Conservation (phyloP, 1,140 invertebrate genomes). For the Zaprionus africanus region DNA sequence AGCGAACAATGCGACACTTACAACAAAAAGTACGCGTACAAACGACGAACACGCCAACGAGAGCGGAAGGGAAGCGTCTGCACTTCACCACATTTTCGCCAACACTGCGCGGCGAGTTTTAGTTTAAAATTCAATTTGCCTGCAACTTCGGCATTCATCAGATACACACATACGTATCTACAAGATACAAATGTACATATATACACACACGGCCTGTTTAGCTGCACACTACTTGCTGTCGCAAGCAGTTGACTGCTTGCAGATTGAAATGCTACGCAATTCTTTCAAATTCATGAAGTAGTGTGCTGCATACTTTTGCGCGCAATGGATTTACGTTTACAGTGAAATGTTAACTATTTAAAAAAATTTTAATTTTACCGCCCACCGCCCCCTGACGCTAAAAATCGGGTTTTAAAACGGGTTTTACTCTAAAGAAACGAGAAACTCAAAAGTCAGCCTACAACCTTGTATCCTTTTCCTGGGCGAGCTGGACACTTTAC, state of each 20-base stretch:
- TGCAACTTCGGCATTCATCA: slow-evolving; percentile 42
- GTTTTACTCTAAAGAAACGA: too few species aligned
- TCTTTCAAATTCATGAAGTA: too few species aligned
- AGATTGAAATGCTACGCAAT: neutral
- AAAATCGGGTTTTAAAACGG: too few species aligned
- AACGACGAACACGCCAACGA: slow-evolving; percentile 51
- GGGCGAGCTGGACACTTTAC: too few species aligned
- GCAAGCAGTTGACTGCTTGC: too few species aligned
- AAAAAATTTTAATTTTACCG: too few species aligned
- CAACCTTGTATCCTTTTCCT: too few species aligned
- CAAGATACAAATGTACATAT: neutral
- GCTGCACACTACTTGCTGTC: too few species aligned
- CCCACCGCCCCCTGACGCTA: too few species aligned
- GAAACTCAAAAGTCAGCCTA: too few species aligned
- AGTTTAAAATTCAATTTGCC: slow-evolving; percentile 47
- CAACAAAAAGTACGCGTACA: slow-evolving; percentile 30
- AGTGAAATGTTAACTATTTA: too few species aligned
- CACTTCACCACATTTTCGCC: slow-evolving; percentile 59
- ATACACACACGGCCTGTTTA: neutral
- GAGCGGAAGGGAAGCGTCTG: slow-evolving; percentile 53
- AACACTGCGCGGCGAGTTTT: slow-evolving; percentile 55
- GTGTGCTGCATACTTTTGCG: slow-evolving; percentile 35
- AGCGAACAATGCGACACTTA: slow-evolving; percentile 34
- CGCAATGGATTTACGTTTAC: too few species aligned
- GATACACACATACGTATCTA: neutral